Conservation (phyloP, 2,113 vertebrate species). For the Cyanocitta stelleri region DNA sequence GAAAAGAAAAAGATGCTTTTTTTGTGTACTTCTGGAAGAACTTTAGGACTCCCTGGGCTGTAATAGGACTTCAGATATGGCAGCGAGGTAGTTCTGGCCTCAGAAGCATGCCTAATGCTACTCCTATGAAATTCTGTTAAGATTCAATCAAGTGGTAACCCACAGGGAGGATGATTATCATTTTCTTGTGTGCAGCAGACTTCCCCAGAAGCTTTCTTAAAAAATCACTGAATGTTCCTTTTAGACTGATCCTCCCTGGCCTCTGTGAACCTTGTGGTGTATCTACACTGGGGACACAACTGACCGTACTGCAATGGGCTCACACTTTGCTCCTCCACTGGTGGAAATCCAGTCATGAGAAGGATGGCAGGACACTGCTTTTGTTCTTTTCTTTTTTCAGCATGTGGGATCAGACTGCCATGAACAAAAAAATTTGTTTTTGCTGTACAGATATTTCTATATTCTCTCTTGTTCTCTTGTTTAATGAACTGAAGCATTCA, state of each 20-base stretch:
- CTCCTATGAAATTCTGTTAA: neutral
- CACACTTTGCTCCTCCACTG: neutral
- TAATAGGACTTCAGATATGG: neutral
- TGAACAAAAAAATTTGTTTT: neutral
- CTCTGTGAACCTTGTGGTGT: neutral
- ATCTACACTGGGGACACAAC: neutral
- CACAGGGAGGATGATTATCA: neutral
- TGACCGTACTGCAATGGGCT: neutral
- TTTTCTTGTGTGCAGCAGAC: neutral
- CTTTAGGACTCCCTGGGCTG: neutral
- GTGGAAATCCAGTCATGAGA: neutral
- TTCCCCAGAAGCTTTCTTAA: neutral
- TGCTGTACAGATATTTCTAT: neutral
- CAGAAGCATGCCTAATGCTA: neutral
- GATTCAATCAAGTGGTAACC: neutral
- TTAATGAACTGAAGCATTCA: neutral
- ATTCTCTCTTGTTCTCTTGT: neutral
- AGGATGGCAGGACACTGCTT: neutral
- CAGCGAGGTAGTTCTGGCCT: neutral
- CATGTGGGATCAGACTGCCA: neutral
- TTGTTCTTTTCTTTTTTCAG: neutral
- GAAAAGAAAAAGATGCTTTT: neutral
- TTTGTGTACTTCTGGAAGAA: neutral
- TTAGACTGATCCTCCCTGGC: neutral
- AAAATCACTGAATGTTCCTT: rapidly evolving